Conservation (phyloP, 2,888 invertebrate genomes). For the Heliconius erato region DNA sequence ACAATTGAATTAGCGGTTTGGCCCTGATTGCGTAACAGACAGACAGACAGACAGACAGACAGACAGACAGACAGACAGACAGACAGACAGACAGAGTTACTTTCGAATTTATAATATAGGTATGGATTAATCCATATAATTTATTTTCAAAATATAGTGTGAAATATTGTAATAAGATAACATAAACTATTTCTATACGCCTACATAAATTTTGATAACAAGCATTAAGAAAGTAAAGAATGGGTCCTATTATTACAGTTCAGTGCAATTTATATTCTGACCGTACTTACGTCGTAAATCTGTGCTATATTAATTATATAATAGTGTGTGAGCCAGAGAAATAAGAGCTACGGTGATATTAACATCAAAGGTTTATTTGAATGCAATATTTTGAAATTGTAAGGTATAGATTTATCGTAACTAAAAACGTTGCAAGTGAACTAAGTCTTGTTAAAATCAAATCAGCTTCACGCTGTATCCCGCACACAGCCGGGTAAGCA, state of each 20-base stretch:
- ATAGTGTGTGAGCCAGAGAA: slow-evolving; percentile 72
- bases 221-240: slow-evolving; percentile 28
- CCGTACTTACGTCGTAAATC: slow-evolving; percentile 79
- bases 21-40: no score
- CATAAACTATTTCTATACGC: slow-evolving; percentile 8
- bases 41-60: no score
- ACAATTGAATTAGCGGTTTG: no score
- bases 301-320: slow-evolving; percentile 81
- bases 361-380: neutral
- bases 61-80: no score
- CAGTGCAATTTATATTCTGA: slow-evolving; percentile 80
- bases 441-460: no score
- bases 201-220: slow-evolving; percentile 11
- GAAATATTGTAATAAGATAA: slow-evolving; percentile 1
- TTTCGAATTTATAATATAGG: no score
- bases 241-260: slow-evolving; percentile 54
- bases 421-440: no score
- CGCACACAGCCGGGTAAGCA: no score
- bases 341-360: slow-evolving; percentile 12
- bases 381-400: neutral
- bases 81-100: no score
- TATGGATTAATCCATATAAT: neutral
- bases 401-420: neutral
- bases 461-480: no score
- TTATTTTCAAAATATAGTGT: neutral